These are phyloP conservation scores for Ctenicera cuprea DNA, from an alignment of 2,888 invertebrate species.

Conservation along the genomic window DNA sequence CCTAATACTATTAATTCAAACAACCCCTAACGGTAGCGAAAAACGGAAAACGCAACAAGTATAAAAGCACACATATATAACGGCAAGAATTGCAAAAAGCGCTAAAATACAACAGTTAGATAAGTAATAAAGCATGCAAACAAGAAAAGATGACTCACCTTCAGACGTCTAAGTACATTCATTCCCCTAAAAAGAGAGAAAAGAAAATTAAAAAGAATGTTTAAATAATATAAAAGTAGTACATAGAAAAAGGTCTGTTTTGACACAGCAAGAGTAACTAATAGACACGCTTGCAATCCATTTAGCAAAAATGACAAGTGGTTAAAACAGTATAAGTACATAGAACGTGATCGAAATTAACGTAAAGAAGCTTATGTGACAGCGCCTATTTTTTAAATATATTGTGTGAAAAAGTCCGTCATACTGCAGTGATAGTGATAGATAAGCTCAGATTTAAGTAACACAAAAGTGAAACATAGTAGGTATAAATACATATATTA, in stretches of 20 bases:
- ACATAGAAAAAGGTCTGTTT: slow-evolving; percentile 44
- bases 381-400: background rate
- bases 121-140: slow-evolving; percentile 34
- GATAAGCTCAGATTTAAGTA: slow-evolving; percentile 13
- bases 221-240: slow-evolving; percentile 60
- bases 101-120: slow-evolving; percentile 2
- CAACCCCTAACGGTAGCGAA: slow-evolving; percentile 28
- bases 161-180: slow-evolving; percentile 69
- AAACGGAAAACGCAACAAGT: slow-evolving; percentile 43
- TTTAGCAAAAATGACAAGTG: slow-evolving; percentile 18
- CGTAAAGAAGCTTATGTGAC: background rate
- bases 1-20: slow-evolving; percentile 42
- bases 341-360: slow-evolving; percentile 24
- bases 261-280: slow-evolving; percentile 39
- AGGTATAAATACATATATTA: slow-evolving; percentile 1
- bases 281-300: slow-evolving; percentile 45
- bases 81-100: background rate
- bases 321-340: background rate
- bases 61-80: slow-evolving; percentile 27
- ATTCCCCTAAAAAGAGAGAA: slow-evolving; percentile 71
- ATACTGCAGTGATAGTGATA: slow-evolving; percentile 23
- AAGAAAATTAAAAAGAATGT: slow-evolving; percentile 63
- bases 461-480: background rate
- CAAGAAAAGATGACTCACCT: slow-evolving; percentile 66
- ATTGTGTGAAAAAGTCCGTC: background rate